Base-by-base conservation (phyloP, 2,888 invertebrate species). In the Netelia fuscicornis region DNA sequence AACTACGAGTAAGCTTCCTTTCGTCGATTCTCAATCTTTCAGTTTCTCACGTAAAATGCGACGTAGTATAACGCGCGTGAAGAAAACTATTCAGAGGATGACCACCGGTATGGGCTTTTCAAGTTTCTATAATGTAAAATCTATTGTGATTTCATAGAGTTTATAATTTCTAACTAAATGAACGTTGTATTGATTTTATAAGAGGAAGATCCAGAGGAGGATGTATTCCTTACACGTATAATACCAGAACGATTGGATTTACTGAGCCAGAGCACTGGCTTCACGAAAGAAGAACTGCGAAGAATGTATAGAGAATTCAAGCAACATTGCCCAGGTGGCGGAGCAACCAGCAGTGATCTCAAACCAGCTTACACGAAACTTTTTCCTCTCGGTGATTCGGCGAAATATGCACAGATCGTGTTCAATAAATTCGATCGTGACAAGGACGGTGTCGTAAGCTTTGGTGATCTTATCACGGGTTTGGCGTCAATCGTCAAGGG, bases 341-440 rank as follows among this genome's bases (percentile, higher is more conserved):
- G 89, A 0, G 89, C 89, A 10, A 91, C 90, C 2, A 88, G 88
- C 6, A 89, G 88, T 37, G 90, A 92, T 72, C 77, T 93, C 2
- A 90, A 88, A n/a, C 90, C 91, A 2, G 90, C 90, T 5, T 93
- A 92, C 56, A 90, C 92, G 2, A 93, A 92, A 84, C 81, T 93
- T 9, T 93, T 93, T 83, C 92, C 93, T 0, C 81, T 93, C 23
- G 92, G 92, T 0, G 91, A 93, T 56, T 88, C 92, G 1, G 84
- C 90, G 0, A 92, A 88, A 79, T 93, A 92, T 74, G 89, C 92
- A 0, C 91, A 92, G 67, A 89, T 93, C n/a, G 89, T 93, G 13
- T 92, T 93, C 81, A 91, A 93, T 70, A 88, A 83, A 52, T 92
- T 93, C 74, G 92, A 93, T 65, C 89, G 86, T 23, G 90, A 93